Base-by-base conservation (phyloP, 2,113 vertebrate species). In the Muntiacus reevesi region DNA sequence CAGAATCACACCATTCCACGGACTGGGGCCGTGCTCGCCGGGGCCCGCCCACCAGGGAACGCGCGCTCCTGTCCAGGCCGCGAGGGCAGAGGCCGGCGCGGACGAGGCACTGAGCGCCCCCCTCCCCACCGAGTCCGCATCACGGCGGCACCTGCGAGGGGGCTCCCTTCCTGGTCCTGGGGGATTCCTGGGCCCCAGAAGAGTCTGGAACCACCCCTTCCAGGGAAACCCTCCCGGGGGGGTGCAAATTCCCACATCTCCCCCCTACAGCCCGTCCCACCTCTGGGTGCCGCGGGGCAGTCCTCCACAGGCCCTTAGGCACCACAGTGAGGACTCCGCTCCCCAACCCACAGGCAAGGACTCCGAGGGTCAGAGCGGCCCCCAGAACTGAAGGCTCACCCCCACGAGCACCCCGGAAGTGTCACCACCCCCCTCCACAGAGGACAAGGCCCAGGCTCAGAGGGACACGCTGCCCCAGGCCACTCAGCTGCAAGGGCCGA, bases 211-310 rank as follows among this genome's bases (percentile, higher is more conserved):
- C 40, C 33, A 30, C 54, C 74, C 59, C 67, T 17, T 74, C n/a
- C 47, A 36, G 64, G 11, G 14, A 28, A 76, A 47, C 30, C 21
- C 14, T 47, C 60, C 87, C 40, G 36, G 33, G 57, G 60, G 67
- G 60, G 57, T 40, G 60, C 19, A 45, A 25, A 43, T 19, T 10
- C 5, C 15, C 85, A 2, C n/a, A 3, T 6, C 28, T 33, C 10
- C 47, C n/a, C 33, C 3, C 0, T 19, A 0, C 2, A 21, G 43
- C 11, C 23, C 11, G 1, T n/a, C 15, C 23, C 9, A 0, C 9
- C 1, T 0, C n/a, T 9, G 7, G 30, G 17, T 0, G 1, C 23
- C 14, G 0, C 23, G 0, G 1, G 78, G 23, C 59, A 2, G 15
- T 3, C 59, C 16, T 6, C 13, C 71, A 11, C 33, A 1, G 21